Evolutionary conservation across 1,140 invertebrate species (phyloP).

Genomic region (Drosophila tani): DNA sequence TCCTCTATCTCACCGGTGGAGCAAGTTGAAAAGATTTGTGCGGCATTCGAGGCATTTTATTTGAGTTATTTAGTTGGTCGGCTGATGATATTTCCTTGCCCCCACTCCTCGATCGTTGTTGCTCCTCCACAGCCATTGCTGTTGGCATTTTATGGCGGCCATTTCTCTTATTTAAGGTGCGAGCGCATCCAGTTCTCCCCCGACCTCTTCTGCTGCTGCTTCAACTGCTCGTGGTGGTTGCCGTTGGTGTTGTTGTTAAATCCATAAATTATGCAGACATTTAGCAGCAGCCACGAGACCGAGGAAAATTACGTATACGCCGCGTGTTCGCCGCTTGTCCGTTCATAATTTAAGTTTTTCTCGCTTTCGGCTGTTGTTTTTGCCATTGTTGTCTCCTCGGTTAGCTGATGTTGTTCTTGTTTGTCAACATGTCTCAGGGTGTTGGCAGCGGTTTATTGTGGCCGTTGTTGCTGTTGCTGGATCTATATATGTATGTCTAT

Average conservation of each 20-base stretch:
- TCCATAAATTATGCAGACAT: slow-evolving; percentile 80
- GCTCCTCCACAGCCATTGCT: slow-evolving; percentile 22
- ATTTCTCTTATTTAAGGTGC: slow-evolving; percentile 70
- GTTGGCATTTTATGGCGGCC: slow-evolving; percentile 44
- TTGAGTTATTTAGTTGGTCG: slow-evolving; percentile 72
- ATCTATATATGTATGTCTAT: slow-evolving; percentile 7
- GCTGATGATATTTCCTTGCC: slow-evolving; percentile 50
- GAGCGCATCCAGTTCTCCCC: slow-evolving; percentile 40
- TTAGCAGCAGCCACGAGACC: slow-evolving; percentile 58
- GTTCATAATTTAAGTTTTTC: slow-evolving; percentile 52
- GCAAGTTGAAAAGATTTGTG: slow-evolving; percentile 76
- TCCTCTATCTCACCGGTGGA: slow-evolving; percentile 19
- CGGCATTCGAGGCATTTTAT: slow-evolving; percentile 69
- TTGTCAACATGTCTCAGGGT: slow-evolving; percentile 58
- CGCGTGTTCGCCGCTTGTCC: slow-evolving; percentile 40
- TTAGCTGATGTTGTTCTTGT: slow-evolving; percentile 54
- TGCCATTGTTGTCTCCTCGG: slow-evolving; percentile 33
- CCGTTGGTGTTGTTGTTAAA: slow-evolving; percentile 38
- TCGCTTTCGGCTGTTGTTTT: slow-evolving; percentile 29
- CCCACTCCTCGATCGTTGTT: slow-evolving; percentile 22
- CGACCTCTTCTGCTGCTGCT: background rate
- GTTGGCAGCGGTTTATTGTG: slow-evolving; percentile 39
- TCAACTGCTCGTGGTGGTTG: slow-evolving; percentile 7
- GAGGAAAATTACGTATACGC: slow-evolving; percentile 73
- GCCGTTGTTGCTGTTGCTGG: slow-evolving; percentile 20